These are phyloP conservation scores for Pseudolaguvia tuberculata DNA, from an alignment of 2,113 vertebrate species.

Conservation along the genomic window DNA sequence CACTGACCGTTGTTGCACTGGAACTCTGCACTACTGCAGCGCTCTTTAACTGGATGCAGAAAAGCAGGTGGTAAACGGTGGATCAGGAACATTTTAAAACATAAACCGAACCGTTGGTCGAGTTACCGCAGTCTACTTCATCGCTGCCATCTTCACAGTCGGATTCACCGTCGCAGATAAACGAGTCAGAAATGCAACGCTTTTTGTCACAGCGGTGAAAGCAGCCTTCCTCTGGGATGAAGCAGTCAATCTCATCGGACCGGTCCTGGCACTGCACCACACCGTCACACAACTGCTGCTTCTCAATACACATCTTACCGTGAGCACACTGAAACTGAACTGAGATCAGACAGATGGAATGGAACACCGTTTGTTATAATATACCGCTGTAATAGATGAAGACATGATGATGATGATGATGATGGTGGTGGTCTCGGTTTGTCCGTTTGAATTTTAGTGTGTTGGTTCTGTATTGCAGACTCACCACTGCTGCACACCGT, in stretches of 20 bases:
- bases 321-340: conserved; percentile 76
- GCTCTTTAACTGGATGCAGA: conserved; percentile 51
- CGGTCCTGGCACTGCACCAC: conserved; percentile 75
- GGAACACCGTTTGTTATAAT: too few relatives aligned
- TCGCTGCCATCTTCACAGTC: conserved; percentile 79
- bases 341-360: conserved; percentile 39
- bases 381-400: too few relatives aligned
- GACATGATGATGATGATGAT: too few relatives aligned
- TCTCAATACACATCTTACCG: conserved; percentile 65
- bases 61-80: neutral
- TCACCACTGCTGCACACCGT: conserved; percentile 46
- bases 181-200: conserved; percentile 74
- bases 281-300: conserved; percentile 73
- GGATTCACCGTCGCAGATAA: conserved; percentile 75
- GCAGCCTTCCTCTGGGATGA: conserved; percentile 61
- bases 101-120: neutral
- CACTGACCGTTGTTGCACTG: conserved; percentile 78
- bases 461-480: neutral
- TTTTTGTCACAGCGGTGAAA: conserved; percentile 70
- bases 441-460: neutral
- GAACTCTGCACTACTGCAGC: conserved; percentile 68
- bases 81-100: conserved; percentile 11
- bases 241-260: conserved; percentile 77
- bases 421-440: too few relatives aligned
- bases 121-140: conserved; percentile 73